phyloP scores from a whole-genome alignment of 2,797 vertebrate genomes.

The Acanthis flammea region DNA sequence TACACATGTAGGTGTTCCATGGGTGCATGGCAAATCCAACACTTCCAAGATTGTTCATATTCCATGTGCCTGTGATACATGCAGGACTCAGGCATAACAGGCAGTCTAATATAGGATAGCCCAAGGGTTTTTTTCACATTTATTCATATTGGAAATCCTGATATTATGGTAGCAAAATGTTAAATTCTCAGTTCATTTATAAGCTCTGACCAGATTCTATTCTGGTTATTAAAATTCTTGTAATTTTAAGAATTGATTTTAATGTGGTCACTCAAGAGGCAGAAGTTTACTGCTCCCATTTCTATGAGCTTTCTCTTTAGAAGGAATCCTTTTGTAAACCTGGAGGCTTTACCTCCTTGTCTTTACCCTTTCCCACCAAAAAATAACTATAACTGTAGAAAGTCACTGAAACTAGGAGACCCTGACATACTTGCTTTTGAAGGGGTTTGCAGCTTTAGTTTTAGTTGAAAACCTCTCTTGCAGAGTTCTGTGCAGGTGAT shows the following conservation, averaged over 20 bases:
- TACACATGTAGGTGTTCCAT: not conserved
- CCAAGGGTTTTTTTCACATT: not conserved
- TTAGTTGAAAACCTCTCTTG: not conserved
- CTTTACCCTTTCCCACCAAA: not conserved
- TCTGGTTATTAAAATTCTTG: not conserved
- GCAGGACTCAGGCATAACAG: not conserved
- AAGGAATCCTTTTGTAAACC: not conserved
- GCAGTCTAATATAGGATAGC: not conserved
- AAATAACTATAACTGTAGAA: not conserved
- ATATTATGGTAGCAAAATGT: not conserved
- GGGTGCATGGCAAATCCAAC: rapidly evolving
- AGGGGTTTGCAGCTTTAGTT: not conserved
- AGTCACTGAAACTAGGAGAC: not conserved
- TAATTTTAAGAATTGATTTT: not conserved
- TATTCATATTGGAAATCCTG: not conserved
- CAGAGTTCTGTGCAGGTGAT: not conserved
- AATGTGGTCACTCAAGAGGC: not conserved
- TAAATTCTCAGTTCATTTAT: not conserved
- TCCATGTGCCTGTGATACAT: not conserved
- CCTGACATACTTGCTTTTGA: not conserved
- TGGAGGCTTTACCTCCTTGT: not conserved
- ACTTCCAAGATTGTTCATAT: not conserved
- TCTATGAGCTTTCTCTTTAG: not conserved
- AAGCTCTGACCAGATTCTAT: not conserved
- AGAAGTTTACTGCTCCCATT: not conserved